phyloP scores from a whole-genome alignment of 1,140 invertebrate genomes.

The Magallana angulata region DNA sequence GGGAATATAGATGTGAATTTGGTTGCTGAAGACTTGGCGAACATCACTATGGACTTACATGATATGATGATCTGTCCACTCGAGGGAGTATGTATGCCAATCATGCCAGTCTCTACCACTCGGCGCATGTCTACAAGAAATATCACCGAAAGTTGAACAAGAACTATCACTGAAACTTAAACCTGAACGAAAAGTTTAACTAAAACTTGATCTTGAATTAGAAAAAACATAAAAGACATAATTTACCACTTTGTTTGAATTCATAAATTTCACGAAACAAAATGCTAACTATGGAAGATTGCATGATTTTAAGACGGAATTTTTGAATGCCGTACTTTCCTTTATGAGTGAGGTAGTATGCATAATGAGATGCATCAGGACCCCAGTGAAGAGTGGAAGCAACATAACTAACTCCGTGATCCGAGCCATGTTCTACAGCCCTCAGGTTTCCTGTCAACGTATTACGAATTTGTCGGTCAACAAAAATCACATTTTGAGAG shows the following conservation, averaged over 20 bases:
- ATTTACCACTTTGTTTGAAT: too few species aligned
- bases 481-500: too few species aligned
- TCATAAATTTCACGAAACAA: too few species aligned
- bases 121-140: not conserved
- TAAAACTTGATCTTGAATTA: too few species aligned
- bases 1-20: too few species aligned
- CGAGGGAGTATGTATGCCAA: slow-evolving; percentile 70
- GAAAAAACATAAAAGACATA: too few species aligned
- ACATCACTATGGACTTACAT: slow-evolving; percentile 50
- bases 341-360: slow-evolving; percentile 16
- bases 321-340: not conserved
- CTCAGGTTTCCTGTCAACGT: slow-evolving; percentile 2
- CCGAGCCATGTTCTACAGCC: not conserved
- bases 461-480: not conserved
- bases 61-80: slow-evolving; percentile 68
- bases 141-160: not conserved
- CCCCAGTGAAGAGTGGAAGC: slow-evolving; percentile 37
- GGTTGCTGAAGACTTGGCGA: too few species aligned
- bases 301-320: too few species aligned
- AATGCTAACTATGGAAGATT: too few species aligned
- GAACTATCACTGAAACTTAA: too few species aligned
- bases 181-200: too few species aligned
- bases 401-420: slow-evolving; percentile 19
- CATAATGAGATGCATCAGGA: slow-evolving; percentile 8
- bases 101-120: slow-evolving; percentile 55